Evolutionary conservation across 2,888 invertebrate genomes (phyloP).

Genomic region (Mesorhabditis sp.): DNA sequence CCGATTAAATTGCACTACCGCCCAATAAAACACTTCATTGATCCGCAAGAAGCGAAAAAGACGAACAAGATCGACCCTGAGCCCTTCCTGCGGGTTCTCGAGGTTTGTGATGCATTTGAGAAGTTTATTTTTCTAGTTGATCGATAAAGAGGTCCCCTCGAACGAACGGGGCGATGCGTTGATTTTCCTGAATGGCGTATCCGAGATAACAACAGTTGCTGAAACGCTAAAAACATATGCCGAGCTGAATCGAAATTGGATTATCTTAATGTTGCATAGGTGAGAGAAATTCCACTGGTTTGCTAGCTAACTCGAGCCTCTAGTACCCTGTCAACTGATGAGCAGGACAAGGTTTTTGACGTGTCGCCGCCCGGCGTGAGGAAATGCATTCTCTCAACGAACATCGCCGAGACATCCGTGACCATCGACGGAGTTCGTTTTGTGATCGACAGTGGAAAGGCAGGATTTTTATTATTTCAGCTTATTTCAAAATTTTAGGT

Average conservation of each 20-base stretch:
- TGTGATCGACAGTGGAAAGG: constrained; percentile 90
- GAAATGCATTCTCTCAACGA: constrained; percentile 94
- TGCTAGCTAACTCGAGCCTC: constrained; percentile 1
- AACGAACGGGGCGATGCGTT: constrained; percentile 87
- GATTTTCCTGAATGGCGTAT: constrained; percentile 79
- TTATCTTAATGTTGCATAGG: constrained; percentile 80
- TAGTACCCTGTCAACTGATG: constrained; percentile 82
- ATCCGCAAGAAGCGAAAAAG: constrained; percentile 62
- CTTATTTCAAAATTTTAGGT: constrained; percentile 21
- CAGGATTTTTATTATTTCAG: not conserved
- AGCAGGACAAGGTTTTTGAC: constrained; percentile 95
- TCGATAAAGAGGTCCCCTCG: constrained; percentile 80
- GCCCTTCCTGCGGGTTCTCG: constrained; percentile 86
- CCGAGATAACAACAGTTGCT: constrained; percentile 56
- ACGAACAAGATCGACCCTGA: constrained; percentile 79
- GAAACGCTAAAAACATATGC: constrained; percentile 68
- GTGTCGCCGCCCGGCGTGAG: constrained; percentile 87
- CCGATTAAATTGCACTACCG: constrained; percentile 85
- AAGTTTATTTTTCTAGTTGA: constrained; percentile 63
- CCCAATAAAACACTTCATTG: constrained; percentile 64
- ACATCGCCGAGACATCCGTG: constrained; percentile 96
- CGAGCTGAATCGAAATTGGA: constrained; percentile 78
- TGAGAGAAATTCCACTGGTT: constrained; percentile 8
- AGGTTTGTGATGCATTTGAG: constrained; percentile 58
- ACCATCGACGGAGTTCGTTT: constrained; percentile 97